A percentile compares a stretch with the other conserved stretches of the same genome.
Conservation (phyloP, 37 sponge, comb jelly and placozoan genomes). For the Geodia barretti region DNA sequence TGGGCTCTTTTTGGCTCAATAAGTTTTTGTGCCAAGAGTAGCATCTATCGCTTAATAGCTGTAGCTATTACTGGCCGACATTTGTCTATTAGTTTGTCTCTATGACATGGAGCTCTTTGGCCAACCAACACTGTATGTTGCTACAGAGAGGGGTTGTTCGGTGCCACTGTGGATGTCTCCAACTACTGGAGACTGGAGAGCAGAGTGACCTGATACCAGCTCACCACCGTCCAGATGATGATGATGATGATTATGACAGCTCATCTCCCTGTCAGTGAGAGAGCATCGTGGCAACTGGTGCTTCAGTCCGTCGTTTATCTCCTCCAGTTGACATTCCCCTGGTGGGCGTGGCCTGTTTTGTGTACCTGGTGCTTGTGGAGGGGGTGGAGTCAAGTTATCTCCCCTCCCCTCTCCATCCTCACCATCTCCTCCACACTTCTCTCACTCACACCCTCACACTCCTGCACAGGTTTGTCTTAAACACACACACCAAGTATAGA, state of each 20-base stretch:
- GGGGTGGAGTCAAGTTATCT: constrained; percentile 20
- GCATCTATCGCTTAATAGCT: too few relatives aligned
- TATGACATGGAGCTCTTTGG: too few relatives aligned
- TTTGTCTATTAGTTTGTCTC: too few relatives aligned
- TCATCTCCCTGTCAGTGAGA: too few relatives aligned
- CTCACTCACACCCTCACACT: constrained; percentile 19
- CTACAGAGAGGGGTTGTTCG: constrained; percentile 2
- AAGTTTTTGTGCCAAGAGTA: too few relatives aligned
- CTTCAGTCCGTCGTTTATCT: not conserved
- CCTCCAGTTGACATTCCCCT: not conserved
- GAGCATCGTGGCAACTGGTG: too few relatives aligned
- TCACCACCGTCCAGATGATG: too few relatives aligned
- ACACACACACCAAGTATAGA: constrained; percentile 1
- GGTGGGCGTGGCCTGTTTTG: constrained; percentile 40
- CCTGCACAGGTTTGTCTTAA: constrained; percentile 38
- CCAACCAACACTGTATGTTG: not conserved
- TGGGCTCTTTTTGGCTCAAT: too few relatives aligned
- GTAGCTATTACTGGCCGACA: too few relatives aligned
- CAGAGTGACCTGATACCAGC: not conserved
- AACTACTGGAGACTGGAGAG: constrained; percentile 20
- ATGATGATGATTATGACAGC: too few relatives aligned
- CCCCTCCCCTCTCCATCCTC: constrained; percentile 17
- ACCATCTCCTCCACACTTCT: constrained; percentile 12
- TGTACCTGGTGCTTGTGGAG: constrained; percentile 38
- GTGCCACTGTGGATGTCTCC: constrained; percentile 45